Percentiles rank a stretch among this genome's conserved stretches.
Evolutionary conservation across 2,797 vertebrate genomes (phyloP).

Genomic region (Aplochiton taeniatus): DNA sequence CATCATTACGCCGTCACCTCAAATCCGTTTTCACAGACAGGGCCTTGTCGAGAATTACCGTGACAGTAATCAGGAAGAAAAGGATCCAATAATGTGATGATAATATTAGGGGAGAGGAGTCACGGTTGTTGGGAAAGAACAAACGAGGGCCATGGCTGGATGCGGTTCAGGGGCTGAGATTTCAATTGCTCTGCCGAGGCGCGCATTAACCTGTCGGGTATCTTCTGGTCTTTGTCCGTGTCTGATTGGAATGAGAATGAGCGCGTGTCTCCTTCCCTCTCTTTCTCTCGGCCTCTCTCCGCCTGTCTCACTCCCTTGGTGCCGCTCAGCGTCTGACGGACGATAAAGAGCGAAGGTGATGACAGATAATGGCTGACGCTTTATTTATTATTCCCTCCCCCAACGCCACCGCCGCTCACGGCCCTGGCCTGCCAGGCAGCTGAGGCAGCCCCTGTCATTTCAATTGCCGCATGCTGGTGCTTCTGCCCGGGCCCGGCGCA

Average conservation of each 20-base stretch:
- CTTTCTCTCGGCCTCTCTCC: background rate
- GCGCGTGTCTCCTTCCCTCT: too few relatives aligned
- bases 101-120: too few relatives aligned
- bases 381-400: conserved; percentile 31
- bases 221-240: conserved; percentile 28
- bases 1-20: conserved; percentile 21
- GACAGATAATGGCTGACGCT: background rate
- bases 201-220: conserved; percentile 43
- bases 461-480: too few relatives aligned
- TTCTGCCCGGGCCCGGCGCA: conserved; percentile 10
- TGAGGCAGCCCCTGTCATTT: too few relatives aligned
- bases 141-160: conserved; percentile 41
- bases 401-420: background rate
- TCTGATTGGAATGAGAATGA: conserved; percentile 31
- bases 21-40: conserved; percentile 16
- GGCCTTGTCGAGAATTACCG: conserved; percentile 28
- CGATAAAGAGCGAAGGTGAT: conserved; percentile 34
- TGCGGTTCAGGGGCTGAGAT: conserved; percentile 12
- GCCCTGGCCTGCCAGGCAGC: too few relatives aligned
- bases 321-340: conserved; percentile 16
- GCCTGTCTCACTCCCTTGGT: background rate
- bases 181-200: conserved; percentile 37
- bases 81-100: conserved; percentile 18
- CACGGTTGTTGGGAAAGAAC: conserved; percentile 35
- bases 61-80: conserved; percentile 16